Conservation (phyloP, 2,113 vertebrate genomes). For the human region GRCh38 chrX:91235501-91236000, state of each 20-base stretch:
- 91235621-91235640: constrained; percentile 45
- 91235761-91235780: background rate
- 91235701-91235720: background rate
- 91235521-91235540: background rate
- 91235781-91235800: background rate
- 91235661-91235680: background rate
- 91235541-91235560: constrained; percentile 51
- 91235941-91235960: background rate
- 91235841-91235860: background rate
- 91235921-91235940: too few relatives aligned
- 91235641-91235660: background rate
- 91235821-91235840: constrained; percentile 3
- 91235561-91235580: constrained; percentile 47
- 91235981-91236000: background rate
- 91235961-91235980: background rate
- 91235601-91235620: constrained; percentile 62
- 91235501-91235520: constrained; percentile 28
- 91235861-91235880: background rate
- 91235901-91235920: background rate
- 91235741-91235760: background rate
- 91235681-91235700: background rate
- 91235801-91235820: background rate
- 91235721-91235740: background rate
- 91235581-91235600: background rate
- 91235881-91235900: background rate